Base-by-base conservation (phyloP, 2,797 vertebrate species). In the Carduelis carduelis region DNA sequence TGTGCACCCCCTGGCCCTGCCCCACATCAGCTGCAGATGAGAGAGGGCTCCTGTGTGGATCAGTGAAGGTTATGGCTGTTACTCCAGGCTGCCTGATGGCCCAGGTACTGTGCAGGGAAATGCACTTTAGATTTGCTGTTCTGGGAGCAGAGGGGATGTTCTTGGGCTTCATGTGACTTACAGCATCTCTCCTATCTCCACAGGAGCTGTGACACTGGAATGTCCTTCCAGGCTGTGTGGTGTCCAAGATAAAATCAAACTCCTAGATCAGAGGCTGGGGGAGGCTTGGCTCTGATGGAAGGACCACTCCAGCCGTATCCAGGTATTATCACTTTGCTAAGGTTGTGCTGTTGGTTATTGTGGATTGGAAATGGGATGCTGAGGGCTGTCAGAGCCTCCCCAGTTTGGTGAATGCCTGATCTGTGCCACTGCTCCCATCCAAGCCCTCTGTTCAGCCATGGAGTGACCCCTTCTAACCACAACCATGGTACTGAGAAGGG, bases 1-100 rank as follows among this genome's bases (percentile, higher is more conserved):
- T 2, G 2, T 39, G 49, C 13, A 20, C 14, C 5, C 12, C 0
- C 18, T 55, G 63, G 7, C 21, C 30, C 28, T 47, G n/a, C 46
- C 34, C 8, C 5, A 3, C 0, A 0, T 27, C 30, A 71, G 19
- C 44, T n/a, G 65, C 59, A 81, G 72, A 32, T n/a, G 14, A 52
- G 50, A 77, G 17, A 37, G 11, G 9, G 8, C 11, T 84, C 2
- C 0, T 39, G 37, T 57, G 34, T 37, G 43, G 61, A 13, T 60
- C 2, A 3, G 22, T 83, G 68, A 49, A 81, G 41, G 22, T 35
- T 81, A 17, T 3, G 16, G 7, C 28, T 20, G 16, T 26, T 55
- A 23, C 18, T 80, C 15, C 44, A 63, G 59, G 11, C 6, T 46
- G 37, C 21, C 46, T 12, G 37, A 26, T 28, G 50, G 41, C 35